Base-by-base conservation (phyloP, 2,888 invertebrate genomes). In the Dynastes hyllus region DNA sequence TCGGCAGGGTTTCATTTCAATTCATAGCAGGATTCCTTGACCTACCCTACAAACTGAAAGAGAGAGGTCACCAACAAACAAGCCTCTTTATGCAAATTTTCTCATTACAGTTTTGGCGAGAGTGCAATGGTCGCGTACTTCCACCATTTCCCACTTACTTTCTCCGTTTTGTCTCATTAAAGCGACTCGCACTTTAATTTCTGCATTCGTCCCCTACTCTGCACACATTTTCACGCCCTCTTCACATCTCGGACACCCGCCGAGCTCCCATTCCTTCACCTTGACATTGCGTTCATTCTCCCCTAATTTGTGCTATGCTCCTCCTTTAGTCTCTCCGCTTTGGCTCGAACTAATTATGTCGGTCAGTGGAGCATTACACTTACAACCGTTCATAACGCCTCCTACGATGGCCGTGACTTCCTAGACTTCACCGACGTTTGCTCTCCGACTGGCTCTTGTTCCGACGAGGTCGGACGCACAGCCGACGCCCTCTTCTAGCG, bases 341-440 rank as follows among this genome's bases (percentile, higher is more conserved):
- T 82, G 83, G 84, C 80, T 83, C 80, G 80, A 79, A 82, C 84
- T 87, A 87, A 87, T 87, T 87, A 87, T 87, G 83, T 87, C 87
- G 87, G 87, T 87, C 86, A 87, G 84, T 87, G 83, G 87, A 87
- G 86, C 86, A 86, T 84, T 82, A 83, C 82, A 83, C 81, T 83
- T 84, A 82, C 82, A 80, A 69, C 75, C 16, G 78, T 80, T 80
- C 79, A 80, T 80, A 78, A 67, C 75, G 78, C 77, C 77, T 81
- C 79, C 77, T 79, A 77, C 78, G 73, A 79, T 79, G 76, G 77
- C 76, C 78, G 81, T 78, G 58, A 65, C 61, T 73, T 73, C 73
- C 65, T 53, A 55, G 66, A 77, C 37, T 45, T 65, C 11, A 51
- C 45, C 40, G 50, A 40, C 73, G 45, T 45, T 45, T 75, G 50